phyloP scores from a whole-genome alignment of 2,797 vertebrate genomes.

The Macropodus opercularis region DNA sequence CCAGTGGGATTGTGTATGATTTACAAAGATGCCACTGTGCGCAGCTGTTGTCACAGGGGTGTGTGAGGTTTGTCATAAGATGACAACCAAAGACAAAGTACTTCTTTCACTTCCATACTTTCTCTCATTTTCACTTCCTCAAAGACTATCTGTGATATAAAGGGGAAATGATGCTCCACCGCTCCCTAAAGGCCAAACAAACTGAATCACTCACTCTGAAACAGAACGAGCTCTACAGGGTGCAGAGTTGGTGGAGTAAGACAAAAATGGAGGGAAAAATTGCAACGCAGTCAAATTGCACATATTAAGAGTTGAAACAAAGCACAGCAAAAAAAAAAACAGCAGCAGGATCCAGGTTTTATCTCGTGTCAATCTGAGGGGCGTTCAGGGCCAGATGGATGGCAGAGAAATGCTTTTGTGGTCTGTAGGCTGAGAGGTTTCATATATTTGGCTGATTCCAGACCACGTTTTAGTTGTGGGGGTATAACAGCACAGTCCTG shows the following conservation, averaged over 20 bases:
- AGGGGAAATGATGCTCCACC: neutral
- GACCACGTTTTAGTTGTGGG: slow-evolving; percentile 8
- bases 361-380: slow-evolving; percentile 30
- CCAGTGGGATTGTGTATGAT: slow-evolving; percentile 12
- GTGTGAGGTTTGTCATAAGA: slow-evolving; percentile 56
- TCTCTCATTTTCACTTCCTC: slow-evolving; percentile 52
- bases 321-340: slow-evolving; percentile 13
- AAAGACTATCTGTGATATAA: slow-evolving; percentile 12
- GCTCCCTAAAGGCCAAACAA: slow-evolving; percentile 12
- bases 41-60: slow-evolving; percentile 4
- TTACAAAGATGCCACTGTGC: slow-evolving; percentile 52
- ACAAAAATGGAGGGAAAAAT: neutral
- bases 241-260: slow-evolving; percentile 24
- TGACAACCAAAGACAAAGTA: slow-evolving; percentile 28
- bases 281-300: slow-evolving; percentile 32
- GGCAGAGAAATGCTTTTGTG: slow-evolving; percentile 15
- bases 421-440: slow-evolving; percentile 6
- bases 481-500: slow-evolving; percentile 10
- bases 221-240: slow-evolving; percentile 21
- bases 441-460: slow-evolving; percentile 12
- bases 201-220: slow-evolving; percentile 37
- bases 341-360: slow-evolving; percentile 23
- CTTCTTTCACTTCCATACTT: slow-evolving; percentile 58
- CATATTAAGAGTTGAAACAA: slow-evolving; percentile 13
- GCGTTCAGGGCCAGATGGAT: slow-evolving; percentile 18